Evolutionary conservation across 2,113 vertebrate genomes (phyloP).

Genomic region (Zootoca vivipara): DNA sequence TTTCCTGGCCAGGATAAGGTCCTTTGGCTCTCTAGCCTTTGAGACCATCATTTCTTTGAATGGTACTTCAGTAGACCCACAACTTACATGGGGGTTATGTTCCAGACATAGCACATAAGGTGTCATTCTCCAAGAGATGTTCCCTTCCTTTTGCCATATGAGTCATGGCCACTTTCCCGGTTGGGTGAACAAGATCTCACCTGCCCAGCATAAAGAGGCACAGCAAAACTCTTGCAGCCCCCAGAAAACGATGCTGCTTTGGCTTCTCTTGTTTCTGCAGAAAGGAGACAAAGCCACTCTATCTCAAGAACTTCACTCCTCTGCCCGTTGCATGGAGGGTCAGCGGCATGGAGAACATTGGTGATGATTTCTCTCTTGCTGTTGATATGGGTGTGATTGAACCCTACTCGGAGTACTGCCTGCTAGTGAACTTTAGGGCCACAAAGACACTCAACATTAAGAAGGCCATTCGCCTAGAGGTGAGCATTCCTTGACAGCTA

Average conservation of each 20-base stretch:
- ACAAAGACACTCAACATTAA: slow-evolving; percentile 73
- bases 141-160: background rate
- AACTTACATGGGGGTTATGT: too few relatives aligned
- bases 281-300: slow-evolving; percentile 72
- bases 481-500: slow-evolving; percentile 53
- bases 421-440: slow-evolving; percentile 82
- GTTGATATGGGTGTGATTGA: slow-evolving; percentile 74
- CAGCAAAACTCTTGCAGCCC: background rate
- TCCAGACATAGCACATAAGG: too few relatives aligned
- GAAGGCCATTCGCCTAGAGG: slow-evolving; percentile 86
- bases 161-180: background rate
- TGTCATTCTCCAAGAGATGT: background rate
- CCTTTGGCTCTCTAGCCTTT: background rate
- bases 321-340: slow-evolving; percentile 85
- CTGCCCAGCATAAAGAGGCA: background rate
- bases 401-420: slow-evolving; percentile 63
- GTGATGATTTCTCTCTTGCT: slow-evolving; percentile 80
- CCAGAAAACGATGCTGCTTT: rapidly evolving
- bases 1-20: background rate
- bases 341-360: slow-evolving; percentile 82
- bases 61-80: too few relatives aligned
- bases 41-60: too few relatives aligned
- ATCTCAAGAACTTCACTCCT: slow-evolving; percentile 76
- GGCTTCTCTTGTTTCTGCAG: slow-evolving; percentile 63
- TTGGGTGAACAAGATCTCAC: background rate